These are phyloP conservation scores for Bombus vancouverensis DNA, from an alignment of 1,140 invertebrate genomes.

Conservation along the genomic window DNA sequence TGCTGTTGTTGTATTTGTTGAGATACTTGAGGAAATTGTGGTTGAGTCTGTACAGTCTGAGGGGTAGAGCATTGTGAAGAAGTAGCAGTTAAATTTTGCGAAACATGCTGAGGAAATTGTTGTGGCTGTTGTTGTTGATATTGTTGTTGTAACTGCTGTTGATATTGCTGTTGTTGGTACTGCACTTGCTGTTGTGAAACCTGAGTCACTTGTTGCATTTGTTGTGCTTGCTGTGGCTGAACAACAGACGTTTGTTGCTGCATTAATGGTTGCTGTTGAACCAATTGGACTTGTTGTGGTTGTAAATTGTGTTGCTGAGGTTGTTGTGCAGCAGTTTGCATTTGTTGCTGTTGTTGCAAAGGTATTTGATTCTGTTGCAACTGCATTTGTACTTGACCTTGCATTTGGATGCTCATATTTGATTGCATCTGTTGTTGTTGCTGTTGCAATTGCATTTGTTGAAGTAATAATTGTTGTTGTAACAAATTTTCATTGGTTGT, in stretches of 20 bases:
- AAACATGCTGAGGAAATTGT: slow-evolving; percentile 79
- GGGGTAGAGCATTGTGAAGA: slow-evolving; percentile 85
- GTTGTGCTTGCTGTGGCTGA: slow-evolving; percentile 84
- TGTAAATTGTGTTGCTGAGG: slow-evolving; percentile 77
- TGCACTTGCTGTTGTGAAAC: slow-evolving; percentile 77
- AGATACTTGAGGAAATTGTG: slow-evolving; percentile 81
- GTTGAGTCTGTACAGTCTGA: slow-evolving; percentile 81
- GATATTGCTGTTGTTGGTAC: slow-evolving; percentile 82
- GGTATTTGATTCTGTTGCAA: slow-evolving; percentile 83
- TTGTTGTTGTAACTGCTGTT: slow-evolving; percentile 80
- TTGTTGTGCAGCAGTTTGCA: slow-evolving; percentile 70
- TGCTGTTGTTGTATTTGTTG: slow-evolving; percentile 82
- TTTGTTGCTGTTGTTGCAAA: slow-evolving; percentile 81
- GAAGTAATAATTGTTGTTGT: slow-evolving; percentile 81
- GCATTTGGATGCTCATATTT: slow-evolving; percentile 71
- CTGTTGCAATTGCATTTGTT: slow-evolving; percentile 84
- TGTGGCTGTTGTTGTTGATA: slow-evolving; percentile 81
- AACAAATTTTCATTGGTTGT: slow-evolving; percentile 73
- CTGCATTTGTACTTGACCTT: slow-evolving; percentile 74
- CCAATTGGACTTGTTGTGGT: slow-evolving; percentile 78
- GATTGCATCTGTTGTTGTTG: slow-evolving; percentile 83
- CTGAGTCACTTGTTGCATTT: slow-evolving; percentile 81
- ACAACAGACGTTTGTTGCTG: slow-evolving; percentile 84
- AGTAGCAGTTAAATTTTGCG: slow-evolving; percentile 72
- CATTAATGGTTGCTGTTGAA: slow-evolving; percentile 76